These are phyloP conservation scores for Ophiothrix spiculata DNA, from an alignment of 35 echinoderm and acorn worm genomes.

Conservation along the genomic window DNA sequence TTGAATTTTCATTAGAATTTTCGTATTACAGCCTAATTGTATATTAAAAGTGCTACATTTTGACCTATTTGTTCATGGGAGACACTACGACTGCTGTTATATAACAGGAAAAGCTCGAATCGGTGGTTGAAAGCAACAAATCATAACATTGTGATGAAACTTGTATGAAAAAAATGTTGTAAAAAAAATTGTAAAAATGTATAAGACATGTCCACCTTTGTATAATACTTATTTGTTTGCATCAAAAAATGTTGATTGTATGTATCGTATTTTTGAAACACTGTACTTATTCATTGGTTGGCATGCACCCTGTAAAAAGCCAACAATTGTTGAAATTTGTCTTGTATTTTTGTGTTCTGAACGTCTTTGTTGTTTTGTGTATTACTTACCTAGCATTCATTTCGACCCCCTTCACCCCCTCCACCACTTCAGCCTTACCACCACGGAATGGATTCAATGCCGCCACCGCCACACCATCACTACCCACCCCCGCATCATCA, in stretches of 20 bases:
- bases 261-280: too few relatives aligned
- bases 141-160: background rate
- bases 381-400: background rate
- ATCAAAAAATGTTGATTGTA: background rate
- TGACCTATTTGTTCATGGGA: background rate
- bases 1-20: background rate
- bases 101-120: too few relatives aligned
- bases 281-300: too few relatives aligned
- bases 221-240: too few relatives aligned
- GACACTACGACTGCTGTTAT: too few relatives aligned
- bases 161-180: background rate
- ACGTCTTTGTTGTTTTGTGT: too few relatives aligned
- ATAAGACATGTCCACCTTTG: too few relatives aligned
- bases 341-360: too few relatives aligned
- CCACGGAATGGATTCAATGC: background rate
- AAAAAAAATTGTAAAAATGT: too few relatives aligned
- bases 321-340: too few relatives aligned
- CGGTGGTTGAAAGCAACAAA: too few relatives aligned
- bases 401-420: background rate
- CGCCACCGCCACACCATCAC: background rate
- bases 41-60: background rate
- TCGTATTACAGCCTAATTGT: background rate
- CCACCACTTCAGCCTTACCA: constrained; percentile 9
- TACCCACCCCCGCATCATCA: background rate
- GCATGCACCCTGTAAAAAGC: too few relatives aligned